Conservation (phyloP, 2,113 vertebrate genomes). For the Tretioscincus oriximinensis region DNA sequence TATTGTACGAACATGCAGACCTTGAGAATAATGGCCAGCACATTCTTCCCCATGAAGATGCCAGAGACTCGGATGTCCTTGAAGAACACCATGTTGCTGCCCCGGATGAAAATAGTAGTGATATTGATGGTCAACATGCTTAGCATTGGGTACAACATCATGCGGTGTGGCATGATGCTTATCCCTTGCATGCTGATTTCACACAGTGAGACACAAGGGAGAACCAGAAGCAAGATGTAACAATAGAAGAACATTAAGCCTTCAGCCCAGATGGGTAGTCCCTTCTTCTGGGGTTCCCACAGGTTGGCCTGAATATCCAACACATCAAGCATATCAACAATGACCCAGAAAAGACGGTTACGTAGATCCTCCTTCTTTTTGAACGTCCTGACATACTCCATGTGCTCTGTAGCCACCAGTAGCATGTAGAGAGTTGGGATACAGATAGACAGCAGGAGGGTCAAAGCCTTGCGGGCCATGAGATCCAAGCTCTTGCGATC, state of each 20-base stretch:
- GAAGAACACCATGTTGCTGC: conserved; percentile 84
- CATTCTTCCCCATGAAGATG: conserved; percentile 85
- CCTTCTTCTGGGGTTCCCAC: conserved; percentile 76
- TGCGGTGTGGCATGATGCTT: conserved; percentile 61
- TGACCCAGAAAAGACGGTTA: conserved; percentile 83
- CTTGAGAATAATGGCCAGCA: conserved; percentile 79
- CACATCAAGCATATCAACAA: conserved; percentile 80
- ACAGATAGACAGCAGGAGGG: conserved; percentile 79
- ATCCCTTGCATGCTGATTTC: conserved; percentile 79
- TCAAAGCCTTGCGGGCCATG: conserved; percentile 81
- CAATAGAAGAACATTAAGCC: conserved; percentile 85
- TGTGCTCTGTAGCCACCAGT: conserved; percentile 78
- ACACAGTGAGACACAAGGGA: conserved; percentile 80
- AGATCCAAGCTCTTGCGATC: conserved; percentile 84
- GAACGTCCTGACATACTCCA: conserved; percentile 71
- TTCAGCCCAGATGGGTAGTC: conserved; percentile 77
- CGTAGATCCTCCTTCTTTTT: conserved; percentile 84
- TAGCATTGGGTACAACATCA: conserved; percentile 83
- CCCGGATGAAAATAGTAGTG: conserved; percentile 79
- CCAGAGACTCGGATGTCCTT: conserved; percentile 80
- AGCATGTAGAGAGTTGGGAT: conserved; percentile 81
- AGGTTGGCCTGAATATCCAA: conserved; percentile 87
- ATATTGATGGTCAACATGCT: conserved; percentile 83
- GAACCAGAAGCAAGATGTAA: conserved; percentile 79
- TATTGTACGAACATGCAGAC: conserved; percentile 79